phyloP scores from a whole-genome alignment of 1,140 invertebrate genomes.

The Sinonovacula constricta region DNA sequence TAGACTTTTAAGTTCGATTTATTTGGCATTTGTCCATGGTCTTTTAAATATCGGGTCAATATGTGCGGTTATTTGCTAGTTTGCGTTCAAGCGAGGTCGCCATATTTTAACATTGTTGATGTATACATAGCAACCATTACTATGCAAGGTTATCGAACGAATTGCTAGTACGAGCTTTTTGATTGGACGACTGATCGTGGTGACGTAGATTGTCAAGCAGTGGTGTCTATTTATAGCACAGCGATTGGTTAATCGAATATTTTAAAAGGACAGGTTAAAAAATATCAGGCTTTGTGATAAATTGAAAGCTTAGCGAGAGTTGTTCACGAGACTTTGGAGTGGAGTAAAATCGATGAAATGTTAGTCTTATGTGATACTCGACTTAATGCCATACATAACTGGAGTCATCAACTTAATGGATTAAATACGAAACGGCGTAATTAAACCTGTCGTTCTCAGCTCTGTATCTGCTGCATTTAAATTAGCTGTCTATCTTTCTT shows the following conservation, averaged over 20 bases:
- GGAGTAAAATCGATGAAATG: constrained; percentile 2
- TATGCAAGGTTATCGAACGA: constrained; percentile 17
- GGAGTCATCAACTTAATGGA: too few relatives aligned
- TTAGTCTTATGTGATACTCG: background rate
- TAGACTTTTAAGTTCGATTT: constrained; percentile 26
- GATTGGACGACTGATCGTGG: constrained; percentile 24
- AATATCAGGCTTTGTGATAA: too few relatives aligned
- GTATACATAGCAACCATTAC: constrained; percentile 48
- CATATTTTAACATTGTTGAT: constrained; percentile 48
- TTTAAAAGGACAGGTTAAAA: too few relatives aligned
- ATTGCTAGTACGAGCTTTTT: constrained; percentile 17
- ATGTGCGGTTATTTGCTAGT: constrained; percentile 3
- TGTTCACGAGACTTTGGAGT: background rate
- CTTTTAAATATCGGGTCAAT: background rate
- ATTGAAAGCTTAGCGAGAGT: background rate
- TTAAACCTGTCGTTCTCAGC: too few relatives aligned
- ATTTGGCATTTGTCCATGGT: constrained; percentile 31
- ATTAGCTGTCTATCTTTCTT: too few relatives aligned
- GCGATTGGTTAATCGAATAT: too few relatives aligned
- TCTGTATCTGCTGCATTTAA: too few relatives aligned
- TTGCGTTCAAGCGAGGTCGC: constrained; percentile 10
- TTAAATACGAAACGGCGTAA: too few relatives aligned
- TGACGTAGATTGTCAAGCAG: constrained; percentile 2
- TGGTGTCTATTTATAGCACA: constrained; percentile 23
- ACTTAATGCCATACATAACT: too few relatives aligned